Base-by-base conservation (phyloP, 2,888 invertebrate species). In the Scaptomyza reducta region DNA sequence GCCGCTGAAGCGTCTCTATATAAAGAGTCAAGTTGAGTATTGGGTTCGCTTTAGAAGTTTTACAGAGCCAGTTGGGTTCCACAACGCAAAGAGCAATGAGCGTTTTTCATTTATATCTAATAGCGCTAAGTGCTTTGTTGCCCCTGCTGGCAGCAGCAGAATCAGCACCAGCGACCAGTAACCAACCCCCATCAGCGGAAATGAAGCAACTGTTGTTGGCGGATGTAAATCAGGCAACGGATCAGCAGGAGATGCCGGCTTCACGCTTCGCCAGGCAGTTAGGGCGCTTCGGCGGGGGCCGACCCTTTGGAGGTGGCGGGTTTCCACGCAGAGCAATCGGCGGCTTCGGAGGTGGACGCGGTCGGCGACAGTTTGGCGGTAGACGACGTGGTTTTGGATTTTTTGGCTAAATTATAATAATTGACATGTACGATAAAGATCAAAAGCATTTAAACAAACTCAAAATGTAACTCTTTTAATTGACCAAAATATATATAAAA, bases 181-280 rank as follows among this genome's bases (percentile, higher is more conserved):
- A 55, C 42, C 46, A 55, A 49, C 22, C 14, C 59, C 33, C 51
- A 29, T 13, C 31, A 61, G 56, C 76, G 80, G 80, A 81, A 87
- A 88, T 71, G 71, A 73, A 77, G 67, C 86, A 71, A 71, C 70
- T 87, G 68, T 70, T 86, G 63, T 61, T 79, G 69, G 71, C 83
- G 79, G 85, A 85, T 89, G 89, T 79, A 69, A 86, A 85, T 85
- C 82, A 76, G 77, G 72, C 71, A 62, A 42, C 53, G 56, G 73
- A 71, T 65, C 75, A 88, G 75, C 77, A 79, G 69, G 79, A 76
- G 70, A 57, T 58, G 67, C 79, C 83, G 70, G 77, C 59, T 55
- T 73, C 74, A 50, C 85, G 85, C 68, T 68, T 74, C 58, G 81
- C 69, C 66, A 74, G 79, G 38, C 88, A 89, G 74, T 74, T 85